Percentiles rank a stretch among this genome's conserved stretches.
Evolutionary conservation across 2,797 vertebrate genomes (phyloP).

Genomic region (Labroides dimidiatus): DNA sequence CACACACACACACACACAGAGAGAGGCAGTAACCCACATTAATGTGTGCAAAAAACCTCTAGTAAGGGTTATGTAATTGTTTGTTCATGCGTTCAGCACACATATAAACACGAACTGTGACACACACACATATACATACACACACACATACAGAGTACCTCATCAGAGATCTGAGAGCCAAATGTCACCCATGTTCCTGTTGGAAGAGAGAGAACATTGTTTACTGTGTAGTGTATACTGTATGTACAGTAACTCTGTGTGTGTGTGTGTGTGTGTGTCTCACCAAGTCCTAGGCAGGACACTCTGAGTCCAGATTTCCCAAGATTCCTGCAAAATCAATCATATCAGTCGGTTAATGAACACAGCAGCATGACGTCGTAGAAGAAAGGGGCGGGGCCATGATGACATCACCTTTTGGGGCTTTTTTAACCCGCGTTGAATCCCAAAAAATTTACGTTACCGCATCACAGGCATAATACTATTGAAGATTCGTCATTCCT

Average conservation of each 20-base stretch:
- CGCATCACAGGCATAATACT: no score
- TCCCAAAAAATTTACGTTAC: no score
- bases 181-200: constrained; percentile 90
- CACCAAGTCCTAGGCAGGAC: constrained; percentile 89
- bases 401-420: background rate
- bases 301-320: constrained; percentile 89
- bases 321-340: constrained; percentile 80
- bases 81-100: constrained; percentile 20
- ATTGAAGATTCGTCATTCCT: no score
- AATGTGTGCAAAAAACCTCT: constrained; percentile 14
- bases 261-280: constrained; percentile 44
- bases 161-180: constrained; percentile 89
- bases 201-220: constrained; percentile 31
- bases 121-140: constrained; percentile 24
- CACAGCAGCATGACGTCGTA: no score
- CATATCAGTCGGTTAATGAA: no score
- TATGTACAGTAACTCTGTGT: background rate
- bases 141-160: constrained; percentile 74
- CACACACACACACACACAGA: constrained; percentile 12
- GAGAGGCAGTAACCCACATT: constrained; percentile 11
- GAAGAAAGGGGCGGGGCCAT: background rate
- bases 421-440: no score
- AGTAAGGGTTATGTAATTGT: constrained; percentile 28
- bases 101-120: constrained; percentile 14
- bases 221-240: background rate